Percentiles rank a stretch among this genome's conserved stretches.
Conservation (phyloP, 2,797 vertebrate species). For the Tenualosa ilisha region DNA sequence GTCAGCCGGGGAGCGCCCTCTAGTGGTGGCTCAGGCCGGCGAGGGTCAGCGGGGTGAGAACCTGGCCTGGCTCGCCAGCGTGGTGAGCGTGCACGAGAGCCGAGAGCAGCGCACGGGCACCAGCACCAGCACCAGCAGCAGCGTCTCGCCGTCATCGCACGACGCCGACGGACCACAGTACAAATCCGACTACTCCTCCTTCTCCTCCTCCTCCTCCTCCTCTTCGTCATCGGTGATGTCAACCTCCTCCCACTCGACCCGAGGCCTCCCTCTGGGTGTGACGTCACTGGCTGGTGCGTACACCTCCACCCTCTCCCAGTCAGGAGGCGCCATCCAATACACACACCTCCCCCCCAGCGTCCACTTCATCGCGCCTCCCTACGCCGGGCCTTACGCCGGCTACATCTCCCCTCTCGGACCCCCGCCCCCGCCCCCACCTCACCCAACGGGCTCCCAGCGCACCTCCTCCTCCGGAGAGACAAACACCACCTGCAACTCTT, state of each 20-base stretch:
- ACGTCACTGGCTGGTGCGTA: conserved; percentile 85
- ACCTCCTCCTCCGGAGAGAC: conserved; percentile 76
- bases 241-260: conserved; percentile 52
- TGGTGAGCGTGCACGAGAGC: conserved; percentile 75
- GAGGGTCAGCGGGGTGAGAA: conserved; percentile 89
- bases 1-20: conserved; percentile 76
- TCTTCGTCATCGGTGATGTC: conserved; percentile 48
- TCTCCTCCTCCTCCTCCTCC: conserved; percentile 68
- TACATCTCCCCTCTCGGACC: conserved; percentile 91
- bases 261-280: conserved; percentile 65
- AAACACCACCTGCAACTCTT: conserved; percentile 71
- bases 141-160: conserved; percentile 44
- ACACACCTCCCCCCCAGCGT: conserved; percentile 88
- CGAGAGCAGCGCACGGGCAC: conserved; percentile 63
- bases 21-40: conserved; percentile 70
- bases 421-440: conserved; percentile 82
- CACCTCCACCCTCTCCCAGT: conserved; percentile 82
- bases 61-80: conserved; percentile 88
- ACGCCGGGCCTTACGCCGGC: conserved; percentile 85
- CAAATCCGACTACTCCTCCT: conserved; percentile 78
- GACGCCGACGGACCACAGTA: conserved; percentile 79
- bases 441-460: conserved; percentile 73
- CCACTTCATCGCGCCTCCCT: conserved; percentile 91
- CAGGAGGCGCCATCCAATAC: conserved; percentile 86
- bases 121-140: conserved; percentile 52